These are phyloP conservation scores for Rhabdornis inornatus DNA, from an alignment of 2,113 vertebrate species.

Conservation along the genomic window DNA sequence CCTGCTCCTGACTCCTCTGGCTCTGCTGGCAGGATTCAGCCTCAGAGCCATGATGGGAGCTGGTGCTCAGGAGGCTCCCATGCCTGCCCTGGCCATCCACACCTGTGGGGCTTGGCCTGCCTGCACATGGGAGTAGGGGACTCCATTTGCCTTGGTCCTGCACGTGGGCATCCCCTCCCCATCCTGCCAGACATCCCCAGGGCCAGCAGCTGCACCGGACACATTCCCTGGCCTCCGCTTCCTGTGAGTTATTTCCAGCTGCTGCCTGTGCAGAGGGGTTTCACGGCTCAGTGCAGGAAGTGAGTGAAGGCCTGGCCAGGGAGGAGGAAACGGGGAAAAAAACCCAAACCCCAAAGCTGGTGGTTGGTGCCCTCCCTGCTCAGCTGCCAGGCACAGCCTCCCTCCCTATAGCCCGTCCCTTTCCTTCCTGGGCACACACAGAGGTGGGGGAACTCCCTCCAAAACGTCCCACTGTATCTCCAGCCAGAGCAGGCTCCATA, in stretches of 20 bases:
- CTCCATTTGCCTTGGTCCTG: accelerated
- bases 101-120: accelerated
- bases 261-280: background rate
- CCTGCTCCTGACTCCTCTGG: accelerated
- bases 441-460: accelerated
- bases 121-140: no score
- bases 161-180: accelerated
- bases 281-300: background rate
- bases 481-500: accelerated
- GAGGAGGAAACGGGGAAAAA: background rate
- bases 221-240: background rate
- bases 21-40: background rate
- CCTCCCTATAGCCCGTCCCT: background rate
- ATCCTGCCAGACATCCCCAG: accelerated
- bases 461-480: accelerated
- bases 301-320: background rate
- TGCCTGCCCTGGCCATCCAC: accelerated
- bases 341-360: background rate
- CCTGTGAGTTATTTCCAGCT: conserved; percentile 25
- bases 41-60: accelerated
- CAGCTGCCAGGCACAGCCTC: background rate
- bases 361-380: background rate
- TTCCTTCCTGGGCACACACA: background rate
- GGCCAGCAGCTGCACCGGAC: accelerated
- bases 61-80: accelerated